A percentile compares a stretch with the other conserved stretches of the same genome.
Evolutionary conservation across 2,113 vertebrate genomes (phyloP).

Genomic region (Diphyllodes magnificus): DNA sequence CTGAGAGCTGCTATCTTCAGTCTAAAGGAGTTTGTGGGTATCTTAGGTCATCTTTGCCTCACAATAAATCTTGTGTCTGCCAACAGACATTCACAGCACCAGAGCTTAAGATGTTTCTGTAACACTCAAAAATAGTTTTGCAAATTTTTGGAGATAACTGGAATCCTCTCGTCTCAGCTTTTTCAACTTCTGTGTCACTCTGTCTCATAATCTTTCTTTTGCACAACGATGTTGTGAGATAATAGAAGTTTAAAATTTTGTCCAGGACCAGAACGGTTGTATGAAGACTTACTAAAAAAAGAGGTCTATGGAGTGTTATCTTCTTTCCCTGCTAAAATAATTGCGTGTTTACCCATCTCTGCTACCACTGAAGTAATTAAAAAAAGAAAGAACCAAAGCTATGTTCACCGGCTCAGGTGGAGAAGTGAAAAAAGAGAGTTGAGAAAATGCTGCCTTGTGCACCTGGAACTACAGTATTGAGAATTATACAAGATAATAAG

Average conservation of each 20-base stretch:
- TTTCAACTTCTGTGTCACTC: not conserved
- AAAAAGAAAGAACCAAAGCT: not conserved
- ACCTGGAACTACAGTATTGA: not conserved
- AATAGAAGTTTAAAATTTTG: not conserved
- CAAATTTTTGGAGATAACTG: not conserved
- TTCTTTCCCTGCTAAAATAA: not conserved
- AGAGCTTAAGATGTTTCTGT: not conserved
- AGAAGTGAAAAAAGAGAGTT: not conserved
- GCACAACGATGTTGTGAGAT: not conserved
- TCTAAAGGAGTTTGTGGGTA: not conserved
- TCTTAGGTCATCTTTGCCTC: not conserved
- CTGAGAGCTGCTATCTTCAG: not conserved
- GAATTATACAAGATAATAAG: not conserved
- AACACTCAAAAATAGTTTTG: not conserved
- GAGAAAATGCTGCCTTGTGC: not conserved
- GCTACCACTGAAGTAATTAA: not conserved
- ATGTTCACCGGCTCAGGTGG: accelerated
- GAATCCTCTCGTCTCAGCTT: not conserved
- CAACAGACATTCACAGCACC: not conserved
- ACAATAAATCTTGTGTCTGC: not conserved
- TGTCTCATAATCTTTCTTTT: not conserved
- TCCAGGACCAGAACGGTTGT: not conserved
- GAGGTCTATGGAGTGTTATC: not conserved
- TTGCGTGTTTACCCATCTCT: not conserved
- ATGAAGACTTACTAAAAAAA: not conserved